phyloP scores from a whole-genome alignment of 2,113 vertebrate species.

The Panthera tigris region DNA sequence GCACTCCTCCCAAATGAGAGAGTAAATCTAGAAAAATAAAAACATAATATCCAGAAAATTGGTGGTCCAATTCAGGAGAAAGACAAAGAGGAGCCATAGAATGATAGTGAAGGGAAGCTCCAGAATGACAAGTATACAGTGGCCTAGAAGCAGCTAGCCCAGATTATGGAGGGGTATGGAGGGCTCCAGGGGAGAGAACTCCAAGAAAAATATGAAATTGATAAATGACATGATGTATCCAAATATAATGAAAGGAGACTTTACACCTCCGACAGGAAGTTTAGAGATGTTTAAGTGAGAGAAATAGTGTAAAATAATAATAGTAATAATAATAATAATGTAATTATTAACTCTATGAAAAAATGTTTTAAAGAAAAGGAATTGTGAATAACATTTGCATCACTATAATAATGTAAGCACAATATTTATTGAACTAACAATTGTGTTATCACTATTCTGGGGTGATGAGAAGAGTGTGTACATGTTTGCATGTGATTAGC shows the following conservation, averaged over 20 bases:
- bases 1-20: neutral
- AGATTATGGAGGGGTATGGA: neutral
- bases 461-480: neutral
- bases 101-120: neutral
- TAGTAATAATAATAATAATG: neutral
- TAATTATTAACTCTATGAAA: neutral
- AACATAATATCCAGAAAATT: neutral
- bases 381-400: neutral
- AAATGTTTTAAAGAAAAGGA: slow-evolving; percentile 18
- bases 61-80: neutral
- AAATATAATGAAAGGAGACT: neutral
- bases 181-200: neutral
- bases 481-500: neutral
- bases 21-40: neutral
- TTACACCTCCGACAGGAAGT: neutral
- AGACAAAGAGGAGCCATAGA: neutral
- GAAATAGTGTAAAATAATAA: neutral
- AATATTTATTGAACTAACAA: neutral
- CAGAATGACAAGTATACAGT: neutral
- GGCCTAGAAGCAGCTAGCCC: neutral
- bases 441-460: neutral
- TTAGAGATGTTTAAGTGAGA: neutral
- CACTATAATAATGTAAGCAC: neutral
- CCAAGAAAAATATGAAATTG: neutral
- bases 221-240: neutral